Evolutionary conservation across 2,888 invertebrate genomes (phyloP), one percentile per base, ranked within the genome.

Genomic region (Lathronympha strigana): DNA sequence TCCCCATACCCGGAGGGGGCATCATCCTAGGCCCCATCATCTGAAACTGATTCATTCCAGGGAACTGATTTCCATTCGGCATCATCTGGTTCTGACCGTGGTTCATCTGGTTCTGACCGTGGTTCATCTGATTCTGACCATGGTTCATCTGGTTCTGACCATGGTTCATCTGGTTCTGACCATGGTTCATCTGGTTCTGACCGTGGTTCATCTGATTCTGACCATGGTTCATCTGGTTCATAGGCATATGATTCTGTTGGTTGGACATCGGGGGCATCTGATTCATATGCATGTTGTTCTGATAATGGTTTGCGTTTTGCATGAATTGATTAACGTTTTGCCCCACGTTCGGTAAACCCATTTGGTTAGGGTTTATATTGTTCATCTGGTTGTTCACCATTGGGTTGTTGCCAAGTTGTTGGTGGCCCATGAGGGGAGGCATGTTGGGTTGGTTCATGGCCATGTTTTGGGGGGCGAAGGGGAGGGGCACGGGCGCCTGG

Each of bases 1-100:
- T 85, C 4, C 77, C 80, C 43, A 92, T 84, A 0, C 90, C 90
- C 0, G 90, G 91, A 0, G 91, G 90, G 0, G 90, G 89, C 0
- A 91, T 82, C 88, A 90, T 88, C 11, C 90, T 73, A 0, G 84
- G 82, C 0, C 83, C 80, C 83, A 90, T 84, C 83, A 88, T 84
- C 66, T 79, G 79, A 67, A 78, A 88, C 71, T 87, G 89, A 62
- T 83, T 87, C 80, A 88, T 85, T 0, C 76, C 72, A 0, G 79
- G 77, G 74, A 86, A 88, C 71, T 87, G 88, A 58, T 83, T 84
- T 0, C 89, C 88, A 47, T 90, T 90, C 0, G 84, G 81, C 68
- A 88, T 77, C 69, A 80, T 73, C 63, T 76, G 81, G 21, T 75
- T 77, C 63, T 76, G 58, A 45, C 73, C 70, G n/a, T n/a, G n/a